phyloP scores from a whole-genome alignment of 2,888 invertebrate genomes.

The Drosophila maculinotata region DNA sequence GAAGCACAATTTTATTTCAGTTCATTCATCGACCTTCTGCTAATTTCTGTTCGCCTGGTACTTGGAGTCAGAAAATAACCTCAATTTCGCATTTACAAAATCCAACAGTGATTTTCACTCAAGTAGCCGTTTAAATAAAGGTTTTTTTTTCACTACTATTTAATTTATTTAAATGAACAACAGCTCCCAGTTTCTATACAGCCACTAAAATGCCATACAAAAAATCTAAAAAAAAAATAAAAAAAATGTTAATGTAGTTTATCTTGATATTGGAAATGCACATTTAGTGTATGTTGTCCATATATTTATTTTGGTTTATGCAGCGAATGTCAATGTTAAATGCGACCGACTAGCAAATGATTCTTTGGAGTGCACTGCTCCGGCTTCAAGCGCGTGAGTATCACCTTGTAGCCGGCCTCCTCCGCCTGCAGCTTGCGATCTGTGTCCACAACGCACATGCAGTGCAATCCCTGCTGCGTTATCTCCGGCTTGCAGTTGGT shows the following conservation, averaged over 20 bases:
- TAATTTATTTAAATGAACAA: too few species aligned
- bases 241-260: slow-evolving; percentile 6
- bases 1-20: too few species aligned
- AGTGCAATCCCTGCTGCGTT: slow-evolving; percentile 90
- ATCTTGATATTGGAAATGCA: slow-evolving; percentile 4
- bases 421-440: slow-evolving; percentile 92
- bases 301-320: slow-evolving; percentile 27
- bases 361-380: slow-evolving; percentile 96
- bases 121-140: too few species aligned
- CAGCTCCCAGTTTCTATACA: too few species aligned
- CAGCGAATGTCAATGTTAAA: slow-evolving; percentile 32
- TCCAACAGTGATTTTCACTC: too few species aligned
- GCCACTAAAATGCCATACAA: background rate
- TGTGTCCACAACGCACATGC: slow-evolving; percentile 95
- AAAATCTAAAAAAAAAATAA: background rate
- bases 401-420: slow-evolving; percentile 91
- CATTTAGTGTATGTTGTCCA: background rate
- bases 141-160: too few species aligned
- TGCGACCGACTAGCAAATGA: slow-evolving; percentile 82
- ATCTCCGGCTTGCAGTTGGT: slow-evolving; percentile 83
- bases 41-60: too few species aligned
- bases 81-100: too few species aligned
- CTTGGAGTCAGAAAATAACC: too few species aligned
- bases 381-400: slow-evolving; percentile 91
- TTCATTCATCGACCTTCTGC: too few species aligned